Percentiles rank a stretch among this genome's conserved stretches.
phyloP scores from a whole-genome alignment of 2,888 invertebrate species.

The Rotaria socialis region DNA sequence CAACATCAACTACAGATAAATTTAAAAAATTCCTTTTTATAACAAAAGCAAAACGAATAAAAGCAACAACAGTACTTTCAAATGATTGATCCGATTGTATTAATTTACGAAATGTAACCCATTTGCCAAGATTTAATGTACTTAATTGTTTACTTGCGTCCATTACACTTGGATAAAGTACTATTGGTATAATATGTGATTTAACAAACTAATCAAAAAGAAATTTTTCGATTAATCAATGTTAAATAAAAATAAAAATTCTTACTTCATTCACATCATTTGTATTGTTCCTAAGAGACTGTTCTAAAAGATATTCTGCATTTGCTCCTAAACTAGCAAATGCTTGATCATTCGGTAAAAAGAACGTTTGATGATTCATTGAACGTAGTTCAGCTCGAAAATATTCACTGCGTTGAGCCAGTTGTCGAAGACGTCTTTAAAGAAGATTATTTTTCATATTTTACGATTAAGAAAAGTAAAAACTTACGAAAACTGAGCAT shows the following conservation, averaged over 20 bases:
- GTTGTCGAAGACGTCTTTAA: not conserved
- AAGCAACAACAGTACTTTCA: not conserved
- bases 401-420: slow-evolving; percentile 17
- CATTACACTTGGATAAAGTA: slow-evolving; percentile 10
- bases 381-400: not conserved
- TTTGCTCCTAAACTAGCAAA: not conserved
- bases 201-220: not conserved
- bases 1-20: not conserved
- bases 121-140: slow-evolving; percentile 17
- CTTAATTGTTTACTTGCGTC: not conserved
- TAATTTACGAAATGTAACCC: not conserved
- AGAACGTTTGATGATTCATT: not conserved
- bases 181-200: not conserved
- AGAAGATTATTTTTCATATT: not conserved
- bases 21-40: not conserved
- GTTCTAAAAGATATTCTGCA: not conserved
- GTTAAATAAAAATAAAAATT: not conserved
- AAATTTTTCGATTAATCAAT: too few relatives aligned
- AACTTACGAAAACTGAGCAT: slow-evolving; percentile 19
- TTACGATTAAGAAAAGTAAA: not conserved
- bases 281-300: not conserved
- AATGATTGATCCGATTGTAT: not conserved
- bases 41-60: not conserved
- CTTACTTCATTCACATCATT: not conserved
- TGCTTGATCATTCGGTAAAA: slow-evolving; percentile 10